Evolutionary conservation across 2,888 invertebrate species (phyloP), one percentile per base, ranked within the genome.

Genomic region (Hipparchia semele): DNA sequence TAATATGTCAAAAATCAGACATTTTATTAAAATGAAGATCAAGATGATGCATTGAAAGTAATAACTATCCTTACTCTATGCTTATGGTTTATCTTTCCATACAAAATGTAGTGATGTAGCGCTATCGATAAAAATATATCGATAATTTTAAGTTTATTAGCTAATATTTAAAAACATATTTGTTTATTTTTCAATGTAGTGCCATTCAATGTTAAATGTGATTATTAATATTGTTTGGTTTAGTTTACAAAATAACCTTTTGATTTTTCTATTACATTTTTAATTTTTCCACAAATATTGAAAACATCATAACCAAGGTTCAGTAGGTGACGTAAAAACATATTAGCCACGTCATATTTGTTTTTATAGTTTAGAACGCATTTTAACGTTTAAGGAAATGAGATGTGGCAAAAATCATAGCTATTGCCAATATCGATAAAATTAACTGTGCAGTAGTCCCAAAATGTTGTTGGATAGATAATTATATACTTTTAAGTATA

Each of bases 321-420:
- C 13, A 23, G 7, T 13, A 13, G 0, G 23, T 23, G 23, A 4
- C 8, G 2, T 59, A 23, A 4, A 4, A 10, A 33, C 9, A 59
- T 23, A 7, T 7, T 23, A 62, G 8, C 7, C 10, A 0, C 9
- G 5, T 23, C 51, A 64, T 33, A 2, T 62, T 68, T 1, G 12
- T 49, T 33, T 49, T 33, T 51, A 23, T 23, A 68, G 68, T 60
- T 68, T 60, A 60, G 68, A 59, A 68, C 68, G 68, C 68, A 68
- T 59, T 59, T 59, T 62, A 51, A 51, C 12, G 23, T 64, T 10
- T 33, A 65, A 65, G 10, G 23, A 23, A 65, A 65, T 2, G 33
- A 65, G n/a, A 13, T 49, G 5, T 62, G 2, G 13, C 13, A 33
- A 49, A 10, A 33, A 33, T 33, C 23, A 0, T n/a, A 68, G 33